These are phyloP conservation scores for Drosophila meridiana DNA, from an alignment of 2,888 invertebrate species.

Conservation along the genomic window DNA sequence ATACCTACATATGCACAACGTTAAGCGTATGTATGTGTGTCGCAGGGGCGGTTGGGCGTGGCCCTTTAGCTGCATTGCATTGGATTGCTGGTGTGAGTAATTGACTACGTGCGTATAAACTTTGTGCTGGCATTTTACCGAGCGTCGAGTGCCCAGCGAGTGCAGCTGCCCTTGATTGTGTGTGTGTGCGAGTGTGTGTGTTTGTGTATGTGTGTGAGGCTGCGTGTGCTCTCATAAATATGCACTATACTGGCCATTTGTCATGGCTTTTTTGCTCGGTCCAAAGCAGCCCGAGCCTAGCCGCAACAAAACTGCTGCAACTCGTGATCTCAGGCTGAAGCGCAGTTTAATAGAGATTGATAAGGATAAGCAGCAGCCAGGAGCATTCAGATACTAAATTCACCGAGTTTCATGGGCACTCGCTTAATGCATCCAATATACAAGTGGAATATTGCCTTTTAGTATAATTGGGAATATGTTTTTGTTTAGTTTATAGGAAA, in stretches of 20 bases:
- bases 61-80: slow-evolving; percentile 11
- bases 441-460: neutral
- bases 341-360: slow-evolving; percentile 72
- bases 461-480: neutral
- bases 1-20: slow-evolving; percentile 20
- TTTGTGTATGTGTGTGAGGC: slow-evolving; percentile 18
- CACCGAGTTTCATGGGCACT: neutral
- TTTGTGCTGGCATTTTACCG: slow-evolving; percentile 74
- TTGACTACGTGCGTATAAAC: slow-evolving; percentile 80
- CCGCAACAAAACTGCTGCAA: slow-evolving; percentile 41
- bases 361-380: slow-evolving; percentile 40
- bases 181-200: slow-evolving; percentile 28
- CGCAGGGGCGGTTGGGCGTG: slow-evolving; percentile 31
- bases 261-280: slow-evolving; percentile 59
- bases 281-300: slow-evolving; percentile 27
- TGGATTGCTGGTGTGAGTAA: slow-evolving; percentile 68
- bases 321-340: slow-evolving; percentile 50
- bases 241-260: slow-evolving; percentile 76
- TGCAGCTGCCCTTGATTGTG: slow-evolving; percentile 60
- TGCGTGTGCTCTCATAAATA: slow-evolving; percentile 66
- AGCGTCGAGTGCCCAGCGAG: slow-evolving; percentile 49
- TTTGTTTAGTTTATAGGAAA: neutral
- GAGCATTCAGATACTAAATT: neutral
- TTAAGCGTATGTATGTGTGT: slow-evolving; percentile 4
- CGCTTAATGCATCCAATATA: neutral